phyloP scores from a whole-genome alignment of 30 jellyfish, hydroid and myxozoan species.

The Hydra vulgaris region DNA sequence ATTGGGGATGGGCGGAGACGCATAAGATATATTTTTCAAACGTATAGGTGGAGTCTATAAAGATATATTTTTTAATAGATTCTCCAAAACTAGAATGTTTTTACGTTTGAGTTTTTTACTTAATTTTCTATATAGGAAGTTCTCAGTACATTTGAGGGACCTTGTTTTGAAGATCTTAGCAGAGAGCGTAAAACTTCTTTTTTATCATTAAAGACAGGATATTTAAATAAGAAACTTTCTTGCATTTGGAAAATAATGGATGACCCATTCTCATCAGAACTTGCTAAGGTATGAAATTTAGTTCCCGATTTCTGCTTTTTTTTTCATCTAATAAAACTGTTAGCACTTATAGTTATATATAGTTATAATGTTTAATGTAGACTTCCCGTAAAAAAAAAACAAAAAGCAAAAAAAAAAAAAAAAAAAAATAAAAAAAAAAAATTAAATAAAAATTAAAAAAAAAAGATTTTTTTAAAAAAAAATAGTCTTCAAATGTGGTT shows the following conservation, averaged over 20 bases:
- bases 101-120: too few relatives aligned
- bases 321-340: too few relatives aligned
- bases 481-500: too few relatives aligned
- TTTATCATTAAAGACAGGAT: not conserved
- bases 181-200: conserved; percentile 8
- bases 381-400: too few relatives aligned
- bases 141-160: conserved; percentile 82
- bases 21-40: not conserved
- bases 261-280: conserved; percentile 83
- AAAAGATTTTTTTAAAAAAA: too few relatives aligned
- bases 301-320: too few relatives aligned
- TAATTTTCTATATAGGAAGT: conserved; percentile 1
- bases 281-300: conserved; percentile 54
- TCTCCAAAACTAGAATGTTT: too few relatives aligned
- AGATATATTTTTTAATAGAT: not conserved
- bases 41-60: not conserved
- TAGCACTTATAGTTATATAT: too few relatives aligned
- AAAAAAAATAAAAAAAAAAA: too few relatives aligned
- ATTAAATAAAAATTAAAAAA: too few relatives aligned
- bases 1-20: not conserved
- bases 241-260: conserved; percentile 69
- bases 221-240: not conserved
- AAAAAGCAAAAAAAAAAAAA: too few relatives aligned
- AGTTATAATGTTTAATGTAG: too few relatives aligned
- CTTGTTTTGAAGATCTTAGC: conserved; percentile 81